Evolutionary conservation across 2,797 vertebrate genomes (phyloP), one percentile per base, ranked within the genome.

Genomic region (Peromyscus eremicus): DNA sequence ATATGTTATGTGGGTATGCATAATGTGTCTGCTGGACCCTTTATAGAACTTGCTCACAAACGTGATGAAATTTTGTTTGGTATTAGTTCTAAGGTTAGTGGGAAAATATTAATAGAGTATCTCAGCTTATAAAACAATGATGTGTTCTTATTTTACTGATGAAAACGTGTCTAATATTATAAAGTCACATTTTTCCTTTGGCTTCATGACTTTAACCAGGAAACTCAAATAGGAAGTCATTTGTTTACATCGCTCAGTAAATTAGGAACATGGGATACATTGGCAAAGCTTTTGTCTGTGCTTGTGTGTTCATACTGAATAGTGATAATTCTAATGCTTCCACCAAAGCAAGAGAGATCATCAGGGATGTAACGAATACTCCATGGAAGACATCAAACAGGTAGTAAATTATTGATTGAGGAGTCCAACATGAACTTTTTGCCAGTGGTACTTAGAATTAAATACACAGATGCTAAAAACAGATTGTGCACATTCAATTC

Each of bases 41-140:
- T 98, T 92, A 87, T 97, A 98, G 97, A 98, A 98, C 97, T 98
- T 97, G 87, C 95, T 98, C 97, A 98, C 98, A 98, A 97, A 96
- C 95, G 96, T 96, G 95, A 92, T 98, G 23, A 96, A 98, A 98
- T 98, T 98, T 97, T 96, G 86, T 97, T 98, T 95, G 97, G 92
- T 98, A 94, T 88, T 97, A 62, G 46, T 97, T 98, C 96, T 95
- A 60, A 76, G 93, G 93, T 97, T 95, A 94, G 66, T 93, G 75
- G 92, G 94, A 13, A 96, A 97, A 84, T 96, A 21, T 90, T 95
- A 96, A 84, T 1, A 46, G 82, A 4, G 25, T 82, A 94, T 95
- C 70, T 77, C 71, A 37, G 89, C 94, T 97, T 89, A 23, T 43
- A 94, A 88, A 83, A 81, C 81, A 27, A 94, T 88, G 46, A 73